Evolutionary conservation across 2,797 vertebrate species (phyloP).

Genomic region (Cynopterus sphinx): DNA sequence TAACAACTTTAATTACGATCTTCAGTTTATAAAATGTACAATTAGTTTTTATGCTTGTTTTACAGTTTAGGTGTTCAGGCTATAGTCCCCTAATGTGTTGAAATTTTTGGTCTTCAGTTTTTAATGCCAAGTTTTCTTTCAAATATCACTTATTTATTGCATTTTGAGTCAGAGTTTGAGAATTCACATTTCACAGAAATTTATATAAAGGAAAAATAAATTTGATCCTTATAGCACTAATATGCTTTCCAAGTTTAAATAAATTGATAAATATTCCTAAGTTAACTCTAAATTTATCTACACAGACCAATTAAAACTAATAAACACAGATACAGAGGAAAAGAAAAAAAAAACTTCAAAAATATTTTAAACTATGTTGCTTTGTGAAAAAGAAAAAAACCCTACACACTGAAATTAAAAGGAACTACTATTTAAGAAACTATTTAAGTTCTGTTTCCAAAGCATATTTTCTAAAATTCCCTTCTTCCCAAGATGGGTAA

Average conservation of each 20-base stretch:
- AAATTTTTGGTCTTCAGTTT: background rate
- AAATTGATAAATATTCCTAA: background rate
- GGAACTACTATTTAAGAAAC: background rate
- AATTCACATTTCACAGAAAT: slow-evolving; percentile 23
- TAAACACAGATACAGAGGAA: background rate
- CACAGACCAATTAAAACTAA: background rate
- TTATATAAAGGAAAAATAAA: slow-evolving; percentile 3
- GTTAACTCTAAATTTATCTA: background rate
- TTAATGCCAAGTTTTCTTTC: slow-evolving; percentile 34
- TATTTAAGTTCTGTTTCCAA: background rate
- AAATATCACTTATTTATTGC: background rate
- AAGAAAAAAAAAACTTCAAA: background rate
- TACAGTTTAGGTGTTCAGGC: background rate
- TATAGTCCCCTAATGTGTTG: background rate
- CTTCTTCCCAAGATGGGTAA: background rate
- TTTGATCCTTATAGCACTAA: background rate
- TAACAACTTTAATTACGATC: background rate
- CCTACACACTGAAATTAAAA: background rate
- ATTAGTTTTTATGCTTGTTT: slow-evolving; percentile 5
- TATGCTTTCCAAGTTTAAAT: background rate
- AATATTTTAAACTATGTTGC: slow-evolving; percentile 17
- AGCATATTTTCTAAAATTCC: background rate
- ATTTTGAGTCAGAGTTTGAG: background rate
- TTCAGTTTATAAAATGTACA: background rate
- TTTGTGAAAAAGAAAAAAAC: background rate